phyloP scores from a whole-genome alignment of 2,797 vertebrate species.

The Orientallactaga sibirica region DNA sequence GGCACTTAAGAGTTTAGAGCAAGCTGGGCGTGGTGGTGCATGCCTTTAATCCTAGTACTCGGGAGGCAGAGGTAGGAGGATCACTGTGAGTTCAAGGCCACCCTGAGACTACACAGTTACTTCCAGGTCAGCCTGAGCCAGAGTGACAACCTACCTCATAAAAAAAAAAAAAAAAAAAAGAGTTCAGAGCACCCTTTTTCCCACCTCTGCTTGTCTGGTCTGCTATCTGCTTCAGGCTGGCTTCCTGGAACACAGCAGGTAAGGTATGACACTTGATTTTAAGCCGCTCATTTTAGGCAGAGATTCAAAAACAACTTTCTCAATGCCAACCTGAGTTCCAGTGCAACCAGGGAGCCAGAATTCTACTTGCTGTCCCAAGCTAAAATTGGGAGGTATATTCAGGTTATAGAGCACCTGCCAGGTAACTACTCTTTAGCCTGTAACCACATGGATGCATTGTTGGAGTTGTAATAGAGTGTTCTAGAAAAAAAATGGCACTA shows the following conservation, averaged over 20 bases:
- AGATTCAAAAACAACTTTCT: too few relatives aligned
- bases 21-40: too few relatives aligned
- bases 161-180: too few relatives aligned
- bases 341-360: not conserved
- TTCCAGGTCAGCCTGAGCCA: too few relatives aligned
- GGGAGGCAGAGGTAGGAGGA: too few relatives aligned
- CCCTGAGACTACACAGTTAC: too few relatives aligned
- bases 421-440: fast-evolving
- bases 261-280: fast-evolving
- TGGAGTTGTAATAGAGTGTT: not conserved
- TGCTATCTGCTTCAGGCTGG: fast-evolving
- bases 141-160: too few relatives aligned
- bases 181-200: not conserved
- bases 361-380: not conserved
- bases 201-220: not conserved
- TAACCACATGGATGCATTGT: fast-evolving
- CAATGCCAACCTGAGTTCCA: not conserved
- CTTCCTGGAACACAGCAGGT: fast-evolving
- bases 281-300: not conserved
- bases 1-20: not conserved
- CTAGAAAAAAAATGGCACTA: fast-evolving
- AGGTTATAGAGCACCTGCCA: fast-evolving
- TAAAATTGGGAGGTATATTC: not conserved
- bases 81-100: too few relatives aligned
- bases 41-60: too few relatives aligned